Evolutionary conservation across 2,888 invertebrate species (phyloP).

Genomic region (Ennomos erosarius): DNA sequence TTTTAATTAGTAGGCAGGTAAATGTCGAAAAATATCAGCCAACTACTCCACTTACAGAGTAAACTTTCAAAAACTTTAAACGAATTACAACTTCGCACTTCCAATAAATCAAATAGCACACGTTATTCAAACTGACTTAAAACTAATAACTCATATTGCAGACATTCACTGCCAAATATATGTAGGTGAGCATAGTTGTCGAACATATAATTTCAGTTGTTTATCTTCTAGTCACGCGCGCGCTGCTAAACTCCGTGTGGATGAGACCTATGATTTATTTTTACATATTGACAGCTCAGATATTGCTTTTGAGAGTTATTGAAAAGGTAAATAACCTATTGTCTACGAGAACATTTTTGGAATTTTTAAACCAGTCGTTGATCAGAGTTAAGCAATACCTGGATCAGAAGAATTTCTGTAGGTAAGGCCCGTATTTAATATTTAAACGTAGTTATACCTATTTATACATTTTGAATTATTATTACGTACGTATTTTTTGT

Average conservation of each 20-base stretch:
- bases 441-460: no score
- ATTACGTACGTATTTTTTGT: no score
- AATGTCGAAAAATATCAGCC: no score
- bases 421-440: no score
- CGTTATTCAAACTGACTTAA: conserved; percentile 13
- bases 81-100: not conserved
- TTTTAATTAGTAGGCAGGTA: no score
- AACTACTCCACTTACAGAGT: no score
- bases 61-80: not conserved
- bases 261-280: conserved; percentile 40
- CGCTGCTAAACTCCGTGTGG: conserved; percentile 20
- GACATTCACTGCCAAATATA: conserved; percentile 20
- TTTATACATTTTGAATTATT: no score
- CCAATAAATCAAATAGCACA: conserved; percentile 11
- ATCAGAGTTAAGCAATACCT: no score
- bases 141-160: conserved; percentile 26
- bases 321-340: conserved; percentile 18
- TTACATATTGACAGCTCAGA: conserved; percentile 38
- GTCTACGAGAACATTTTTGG: no score
- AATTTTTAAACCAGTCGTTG: no score
- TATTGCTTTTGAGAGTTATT: conserved; percentile 28
- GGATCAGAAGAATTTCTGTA: no score
- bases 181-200: conserved; percentile 1
- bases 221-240: conserved; percentile 35
- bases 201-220: conserved; percentile 31